Conservation (phyloP, 1,140 invertebrate species). For the Pogonognathellus flavescens region DNA sequence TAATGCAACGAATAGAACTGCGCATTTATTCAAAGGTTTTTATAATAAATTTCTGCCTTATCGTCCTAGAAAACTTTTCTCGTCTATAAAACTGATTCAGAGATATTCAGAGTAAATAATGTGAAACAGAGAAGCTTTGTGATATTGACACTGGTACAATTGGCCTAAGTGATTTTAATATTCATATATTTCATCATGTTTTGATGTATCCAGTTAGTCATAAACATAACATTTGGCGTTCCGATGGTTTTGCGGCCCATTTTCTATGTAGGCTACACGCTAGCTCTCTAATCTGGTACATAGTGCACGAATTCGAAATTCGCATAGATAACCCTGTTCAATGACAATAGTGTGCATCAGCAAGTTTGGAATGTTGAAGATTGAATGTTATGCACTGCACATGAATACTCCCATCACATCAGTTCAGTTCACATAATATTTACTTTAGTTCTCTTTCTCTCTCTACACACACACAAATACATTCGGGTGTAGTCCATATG, state of each 20-base stretch:
- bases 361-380: slow-evolving; percentile 29
- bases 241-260: slow-evolving; percentile 24
- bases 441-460: background rate
- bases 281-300: slow-evolving; percentile 20
- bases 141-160: slow-evolving; percentile 16
- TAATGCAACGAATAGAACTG: background rate
- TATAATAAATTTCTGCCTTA: slow-evolving; percentile 3
- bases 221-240: slow-evolving; percentile 22
- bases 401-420: slow-evolving; percentile 41
- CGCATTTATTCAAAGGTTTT: background rate
- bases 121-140: background rate
- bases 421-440: slow-evolving; percentile 6
- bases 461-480: slow-evolving; percentile 3
- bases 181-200: background rate
- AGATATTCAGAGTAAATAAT: slow-evolving; percentile 2
- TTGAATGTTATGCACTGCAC: slow-evolving; percentile 35
- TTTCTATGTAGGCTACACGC: background rate
- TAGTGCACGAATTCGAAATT: slow-evolving; percentile 25
- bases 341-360: slow-evolving; percentile 44
- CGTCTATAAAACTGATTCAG: background rate
- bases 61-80: background rate
- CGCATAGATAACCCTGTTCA: slow-evolving; percentile 40
- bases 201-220: slow-evolving; percentile 1
- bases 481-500: background rate
- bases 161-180: no score